These are phyloP conservation scores for Nothocercus julius DNA, from an alignment of 2,113 vertebrate genomes.

Conservation along the genomic window DNA sequence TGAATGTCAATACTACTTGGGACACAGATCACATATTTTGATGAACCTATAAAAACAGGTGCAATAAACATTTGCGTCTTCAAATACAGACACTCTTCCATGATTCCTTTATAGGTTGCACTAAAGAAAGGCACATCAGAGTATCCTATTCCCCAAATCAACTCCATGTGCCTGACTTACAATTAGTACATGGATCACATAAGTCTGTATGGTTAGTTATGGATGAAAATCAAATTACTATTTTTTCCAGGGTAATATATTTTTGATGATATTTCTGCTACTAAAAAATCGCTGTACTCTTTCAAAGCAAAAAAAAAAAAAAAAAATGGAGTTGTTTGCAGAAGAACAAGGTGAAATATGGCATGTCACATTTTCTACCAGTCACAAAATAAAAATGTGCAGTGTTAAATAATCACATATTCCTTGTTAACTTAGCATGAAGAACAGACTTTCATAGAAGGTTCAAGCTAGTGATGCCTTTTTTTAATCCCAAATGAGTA, in stretches of 20 bases:
- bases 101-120: not conserved
- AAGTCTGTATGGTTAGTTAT: not conserved
- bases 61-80: not conserved
- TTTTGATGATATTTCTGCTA: conserved; percentile 2
- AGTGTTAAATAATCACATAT: not conserved
- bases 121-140: not conserved
- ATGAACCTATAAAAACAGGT: not conserved
- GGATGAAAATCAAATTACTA: conserved; percentile 49
- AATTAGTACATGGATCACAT: not conserved
- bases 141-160: not conserved
- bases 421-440: not conserved
- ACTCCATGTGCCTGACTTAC: not conserved
- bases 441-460: not conserved
- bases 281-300: not conserved
- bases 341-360: not conserved
- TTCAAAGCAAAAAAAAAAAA: not conserved
- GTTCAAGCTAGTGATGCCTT: not conserved
- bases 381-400: not conserved
- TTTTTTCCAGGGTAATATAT: not conserved
- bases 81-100: not conserved
- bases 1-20: conserved; percentile 6
- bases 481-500: not conserved
- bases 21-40: not conserved
- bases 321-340: not conserved
- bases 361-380: not conserved